Evolutionary conservation across 2,113 vertebrate species (phyloP), one percentile per base, ranked within the genome.

Genomic region (Rutilus rutilus): DNA sequence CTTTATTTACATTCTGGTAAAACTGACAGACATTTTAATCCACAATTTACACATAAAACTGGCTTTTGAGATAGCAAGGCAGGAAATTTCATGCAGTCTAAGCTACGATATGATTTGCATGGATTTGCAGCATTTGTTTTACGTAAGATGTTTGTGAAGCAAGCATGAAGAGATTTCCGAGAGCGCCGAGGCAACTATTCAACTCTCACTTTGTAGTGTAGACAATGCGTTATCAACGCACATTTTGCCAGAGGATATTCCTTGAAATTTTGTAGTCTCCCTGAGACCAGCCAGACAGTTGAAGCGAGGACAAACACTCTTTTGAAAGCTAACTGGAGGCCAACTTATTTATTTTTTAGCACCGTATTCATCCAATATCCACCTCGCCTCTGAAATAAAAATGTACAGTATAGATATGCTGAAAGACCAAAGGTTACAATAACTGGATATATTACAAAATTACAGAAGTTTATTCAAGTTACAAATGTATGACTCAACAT

Each of bases 1-100:
- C 57, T 95, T 94, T 95, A 95, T 96, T 95, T 95, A 96, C 95
- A 95, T 23, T 86, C 90, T 86, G 45, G 87, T 84, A 86, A 21
- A 91, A 92, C 62, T 74, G 69, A 87, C 74, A 90, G 89, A 91
- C 90, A 89, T 92, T 91, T 91, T 88, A 93, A 89, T 90, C 92
- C 90, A 93, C 91, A 93, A 92, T 94, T 92, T 93, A 94, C 92
- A 95, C 78, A 89, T 85, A 74, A 83, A 90, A 85, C 25, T 85
- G 76, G 65, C 73, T 73, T 84, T 86, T 85, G 79, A 71, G 27
- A 84, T 80, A 25, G 59, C 89, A 86, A 89, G 60, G 65, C 82
- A 21, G 62, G 78, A 86, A 86, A 87, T 85, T 83, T 88, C 92
- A 95, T 94, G 93, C 93, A 93, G 78, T 91, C 90, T 52, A 90